Evolutionary conservation across 1,140 invertebrate species (phyloP), one percentile per base, ranked within the genome.

Genomic region (Drosophila sproati): DNA sequence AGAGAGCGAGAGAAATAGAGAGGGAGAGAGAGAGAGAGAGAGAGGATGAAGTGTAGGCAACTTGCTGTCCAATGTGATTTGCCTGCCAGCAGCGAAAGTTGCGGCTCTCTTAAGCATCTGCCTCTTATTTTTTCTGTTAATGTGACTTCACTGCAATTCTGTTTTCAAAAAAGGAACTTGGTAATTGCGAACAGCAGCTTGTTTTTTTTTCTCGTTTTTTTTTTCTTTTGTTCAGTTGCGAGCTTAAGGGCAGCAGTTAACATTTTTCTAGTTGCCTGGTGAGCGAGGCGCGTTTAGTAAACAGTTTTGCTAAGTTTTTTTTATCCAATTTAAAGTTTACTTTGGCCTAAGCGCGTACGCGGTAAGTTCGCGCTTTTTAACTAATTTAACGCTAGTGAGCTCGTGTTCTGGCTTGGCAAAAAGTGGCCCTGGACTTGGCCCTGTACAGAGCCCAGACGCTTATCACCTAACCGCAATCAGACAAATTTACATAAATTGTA

Each of bases 401-500:
- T 68, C 75, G 54, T 43, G 20, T 31, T 54, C 31, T 3, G 10
- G 29, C 8, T 29, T 0, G 28, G 76, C 37, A 62, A 51, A 71
- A 79, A 74, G 62, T 45, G 32, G 70, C 63, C 55, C 28, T 74
- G 57, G 32, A 28, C 12, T 29, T 48, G 28, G 47, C 47, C 20
- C 35, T 20, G 20, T 1, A 20, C 35, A 34, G 41, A 29, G 47
- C 32, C n/a, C 20, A 8, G 8, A 50, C 63, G 62, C 81, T 81
- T 85, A 85, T 85, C 81, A 51, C 34, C 50, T 62, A 70, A 69
- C 68, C 77, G 59, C 82, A 78, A 86, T 86, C 82, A 62, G 45
- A 64, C 69, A 51, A 86, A 86, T 86, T 86, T 87, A 54, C 82
- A 86, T 86, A 82, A 72, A 78, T 86, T 85, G 64, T 78, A 69